A percentile compares a stretch with the other conserved stretches of the same genome.
Evolutionary conservation across 2,113 vertebrate genomes (phyloP).

Genomic region (Riparia riparia): DNA sequence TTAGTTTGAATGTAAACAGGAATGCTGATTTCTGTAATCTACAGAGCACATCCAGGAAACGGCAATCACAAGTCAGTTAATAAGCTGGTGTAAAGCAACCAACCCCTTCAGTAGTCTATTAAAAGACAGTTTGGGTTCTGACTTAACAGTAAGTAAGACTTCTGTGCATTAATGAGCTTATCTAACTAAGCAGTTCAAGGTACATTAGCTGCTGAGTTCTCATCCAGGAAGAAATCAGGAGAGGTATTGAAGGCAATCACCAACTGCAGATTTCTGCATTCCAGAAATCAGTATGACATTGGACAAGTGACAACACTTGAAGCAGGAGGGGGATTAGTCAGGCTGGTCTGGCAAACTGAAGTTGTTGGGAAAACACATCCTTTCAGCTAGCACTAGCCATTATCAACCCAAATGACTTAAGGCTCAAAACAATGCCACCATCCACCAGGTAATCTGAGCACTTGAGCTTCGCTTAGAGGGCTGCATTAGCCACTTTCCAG

Average conservation of each 20-base stretch:
- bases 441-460: background rate
- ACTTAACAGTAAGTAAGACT: slow-evolving; percentile 44
- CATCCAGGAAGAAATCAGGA: slow-evolving; percentile 7
- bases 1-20: background rate
- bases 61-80: background rate
- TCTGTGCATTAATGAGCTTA: slow-evolving; percentile 64
- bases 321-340: background rate
- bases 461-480: slow-evolving; percentile 7
- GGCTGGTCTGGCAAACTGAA: background rate
- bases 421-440: background rate
- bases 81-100: slow-evolving; percentile 36
- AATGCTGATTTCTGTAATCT: background rate
- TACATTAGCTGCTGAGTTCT: slow-evolving; percentile 21
- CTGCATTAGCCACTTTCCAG: background rate
- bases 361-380: background rate
- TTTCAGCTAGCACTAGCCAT: background rate
- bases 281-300: background rate
- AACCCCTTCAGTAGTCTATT: slow-evolving; percentile 56
- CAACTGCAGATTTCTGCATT: background rate
- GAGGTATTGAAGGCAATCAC: background rate
- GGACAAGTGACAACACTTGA: background rate
- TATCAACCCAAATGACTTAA: background rate
- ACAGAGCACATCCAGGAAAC: background rate
- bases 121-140: slow-evolving; percentile 64
- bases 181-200: slow-evolving; percentile 62